These are phyloP conservation scores for Tupaia tana DNA, from an alignment of 2,113 vertebrate species.

Conservation along the genomic window DNA sequence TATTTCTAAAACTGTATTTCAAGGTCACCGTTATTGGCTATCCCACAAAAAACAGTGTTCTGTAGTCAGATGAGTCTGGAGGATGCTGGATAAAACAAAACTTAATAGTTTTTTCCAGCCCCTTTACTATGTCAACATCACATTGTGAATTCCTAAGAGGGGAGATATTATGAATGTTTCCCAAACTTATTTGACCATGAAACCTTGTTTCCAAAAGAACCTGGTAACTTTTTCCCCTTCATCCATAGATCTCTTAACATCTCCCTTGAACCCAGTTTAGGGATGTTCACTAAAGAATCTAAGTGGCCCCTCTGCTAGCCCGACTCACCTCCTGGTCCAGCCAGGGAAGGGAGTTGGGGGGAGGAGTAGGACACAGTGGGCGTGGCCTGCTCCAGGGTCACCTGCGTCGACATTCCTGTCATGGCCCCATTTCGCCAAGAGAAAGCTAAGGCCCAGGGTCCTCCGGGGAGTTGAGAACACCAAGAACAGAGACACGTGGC, in stretches of 20 bases:
- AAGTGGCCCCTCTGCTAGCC: background rate
- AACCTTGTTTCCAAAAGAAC: background rate
- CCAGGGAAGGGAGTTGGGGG: too few species aligned
- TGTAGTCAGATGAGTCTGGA: background rate
- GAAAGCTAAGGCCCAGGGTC: background rate
- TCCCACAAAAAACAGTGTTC: background rate
- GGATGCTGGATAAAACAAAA: background rate
- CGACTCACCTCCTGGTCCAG: too few species aligned
- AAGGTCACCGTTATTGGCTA: background rate
- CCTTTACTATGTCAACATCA: too few species aligned
- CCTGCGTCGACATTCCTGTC: rapidly evolving
- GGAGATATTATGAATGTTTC: background rate
- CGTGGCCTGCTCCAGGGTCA: background rate
- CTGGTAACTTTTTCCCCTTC: background rate
- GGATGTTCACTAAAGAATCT: background rate
- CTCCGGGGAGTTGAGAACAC: rapidly evolving
- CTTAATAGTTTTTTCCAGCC: background rate
- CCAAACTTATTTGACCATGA: background rate
- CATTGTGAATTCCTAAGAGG: background rate
- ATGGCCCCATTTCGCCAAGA: background rate
- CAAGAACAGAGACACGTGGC: background rate
- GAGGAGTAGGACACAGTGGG: background rate
- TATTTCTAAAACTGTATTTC: background rate
- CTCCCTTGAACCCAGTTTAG: background rate
- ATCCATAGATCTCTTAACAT: background rate